Base-by-base conservation (phyloP, 2,888 invertebrate species). In the Tipula unca region DNA sequence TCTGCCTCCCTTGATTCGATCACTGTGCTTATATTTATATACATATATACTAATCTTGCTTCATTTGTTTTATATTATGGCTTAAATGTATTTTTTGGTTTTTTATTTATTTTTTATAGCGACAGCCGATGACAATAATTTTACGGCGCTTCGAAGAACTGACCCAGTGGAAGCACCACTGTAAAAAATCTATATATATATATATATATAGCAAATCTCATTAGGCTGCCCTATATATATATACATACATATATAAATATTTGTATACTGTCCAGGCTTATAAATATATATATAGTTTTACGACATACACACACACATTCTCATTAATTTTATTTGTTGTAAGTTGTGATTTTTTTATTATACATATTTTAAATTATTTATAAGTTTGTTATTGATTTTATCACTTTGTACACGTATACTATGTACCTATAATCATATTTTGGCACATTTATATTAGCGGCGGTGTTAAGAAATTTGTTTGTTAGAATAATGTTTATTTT, bases 221-320 rank as follows among this genome's bases (percentile, higher is more conserved):
- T 95, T 0, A 96, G 96, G 69, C 99, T 98, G 98, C 90, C 98
- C 39, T 88, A 48, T 86, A 89, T 90, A 69, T 36, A 42, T 39
- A 10, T 39, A 4, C 42, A 54, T 25, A 14, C 13, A 35, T 82
- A 39, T 8, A 20, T 14, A 20, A 20, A 17, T 32, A 83, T 17
- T 39, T 29, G 89, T 90, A 85, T 89, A 90, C 29, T 69, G 69
- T 69, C 69, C 69, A 69, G 69, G 69, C 69, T 69, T 69, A 69
- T 25, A 10, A 48, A 69, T 69, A 25, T 69, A 69, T 17, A 48
- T 48, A n/a, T 69, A 69, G 69, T 10, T 69, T 48, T 69, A 69
- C 69, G 69, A 69, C 69, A 20, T 25, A 69, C 6, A 69, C 20
- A 25, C 10, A 10, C 25, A 25, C 69, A 25, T 25, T n/a, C 6